These are phyloP conservation scores for Tympanuchus pallidicinctus DNA, from an alignment of 2,113 vertebrate species.

Conservation along the genomic window DNA sequence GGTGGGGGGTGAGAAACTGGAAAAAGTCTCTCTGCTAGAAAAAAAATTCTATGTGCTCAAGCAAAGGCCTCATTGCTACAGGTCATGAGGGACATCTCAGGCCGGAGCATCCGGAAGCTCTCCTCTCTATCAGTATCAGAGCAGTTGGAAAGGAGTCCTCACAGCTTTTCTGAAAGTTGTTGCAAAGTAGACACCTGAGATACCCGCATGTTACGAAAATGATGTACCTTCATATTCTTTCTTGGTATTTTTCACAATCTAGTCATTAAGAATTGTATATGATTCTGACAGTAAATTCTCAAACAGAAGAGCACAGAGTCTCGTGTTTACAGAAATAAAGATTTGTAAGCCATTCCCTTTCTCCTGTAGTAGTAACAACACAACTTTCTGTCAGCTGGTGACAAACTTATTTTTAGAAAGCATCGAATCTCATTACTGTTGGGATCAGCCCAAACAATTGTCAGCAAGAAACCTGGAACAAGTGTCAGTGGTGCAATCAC, in stretches of 20 bases:
- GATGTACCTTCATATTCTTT: background rate
- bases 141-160: background rate
- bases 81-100: background rate
- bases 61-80: background rate
- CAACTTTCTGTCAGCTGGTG: background rate
- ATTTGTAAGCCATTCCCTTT: background rate
- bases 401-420: background rate
- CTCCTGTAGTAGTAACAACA: background rate
- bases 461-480: background rate
- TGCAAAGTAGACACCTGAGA: background rate
- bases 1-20: background rate
- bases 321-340: background rate
- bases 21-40: background rate
- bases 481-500: background rate
- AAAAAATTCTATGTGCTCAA: accelerated
- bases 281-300: background rate
- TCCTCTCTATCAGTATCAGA: background rate
- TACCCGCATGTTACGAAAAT: accelerated
- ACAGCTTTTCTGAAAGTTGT: background rate
- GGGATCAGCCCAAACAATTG: background rate
- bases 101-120: background rate
- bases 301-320: background rate
- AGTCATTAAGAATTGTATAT: background rate
- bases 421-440: background rate
- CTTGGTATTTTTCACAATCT: background rate